phyloP scores from a whole-genome alignment of 2,888 invertebrate species.

The Hydrotaea diabolus region DNA sequence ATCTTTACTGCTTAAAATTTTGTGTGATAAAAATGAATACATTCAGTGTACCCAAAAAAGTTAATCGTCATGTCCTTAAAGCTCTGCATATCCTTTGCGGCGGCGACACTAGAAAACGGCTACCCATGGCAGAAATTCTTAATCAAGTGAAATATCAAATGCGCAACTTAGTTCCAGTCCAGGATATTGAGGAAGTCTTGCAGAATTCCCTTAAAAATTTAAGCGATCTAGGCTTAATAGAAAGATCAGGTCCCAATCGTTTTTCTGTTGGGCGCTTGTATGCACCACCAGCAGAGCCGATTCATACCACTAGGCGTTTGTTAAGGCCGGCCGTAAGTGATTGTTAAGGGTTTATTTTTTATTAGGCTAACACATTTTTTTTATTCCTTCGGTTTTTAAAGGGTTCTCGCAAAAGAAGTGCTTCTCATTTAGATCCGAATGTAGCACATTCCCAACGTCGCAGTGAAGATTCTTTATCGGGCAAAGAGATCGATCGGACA shows the following conservation, averaged over 20 bases:
- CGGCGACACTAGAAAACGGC: slow-evolving; percentile 43
- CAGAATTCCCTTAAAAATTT: slow-evolving; percentile 69
- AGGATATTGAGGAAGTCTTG: slow-evolving; percentile 63
- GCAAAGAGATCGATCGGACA: slow-evolving; percentile 66
- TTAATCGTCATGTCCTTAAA: slow-evolving; percentile 74
- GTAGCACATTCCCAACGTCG: slow-evolving; percentile 29
- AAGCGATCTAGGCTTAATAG: slow-evolving; percentile 66
- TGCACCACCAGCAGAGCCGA: not conserved
- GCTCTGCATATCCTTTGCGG: slow-evolving; percentile 68
- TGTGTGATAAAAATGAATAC: slow-evolving; percentile 69
- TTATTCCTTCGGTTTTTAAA: slow-evolving; percentile 31
- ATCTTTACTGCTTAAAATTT: slow-evolving; percentile 24
- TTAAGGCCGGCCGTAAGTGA: slow-evolving; percentile 64
- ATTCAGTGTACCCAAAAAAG: slow-evolving; percentile 72
- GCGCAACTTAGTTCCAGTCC: slow-evolving; percentile 70
- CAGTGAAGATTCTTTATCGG: slow-evolving; percentile 67
- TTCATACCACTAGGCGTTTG: slow-evolving; percentile 43
- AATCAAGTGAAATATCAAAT: slow-evolving; percentile 69
- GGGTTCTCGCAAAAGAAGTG: slow-evolving; percentile 57
- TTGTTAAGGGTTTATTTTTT: not conserved
- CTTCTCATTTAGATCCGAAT: slow-evolving; percentile 65
- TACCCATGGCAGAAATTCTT: slow-evolving; percentile 56
- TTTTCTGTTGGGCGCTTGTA: slow-evolving; percentile 48
- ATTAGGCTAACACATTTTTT: not conserved
- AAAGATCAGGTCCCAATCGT: slow-evolving; percentile 37